Percentiles rank a stretch among this genome's conserved stretches.
Conservation (phyloP, 2,113 vertebrate species). For the Lepisosteus oculatus region DNA sequence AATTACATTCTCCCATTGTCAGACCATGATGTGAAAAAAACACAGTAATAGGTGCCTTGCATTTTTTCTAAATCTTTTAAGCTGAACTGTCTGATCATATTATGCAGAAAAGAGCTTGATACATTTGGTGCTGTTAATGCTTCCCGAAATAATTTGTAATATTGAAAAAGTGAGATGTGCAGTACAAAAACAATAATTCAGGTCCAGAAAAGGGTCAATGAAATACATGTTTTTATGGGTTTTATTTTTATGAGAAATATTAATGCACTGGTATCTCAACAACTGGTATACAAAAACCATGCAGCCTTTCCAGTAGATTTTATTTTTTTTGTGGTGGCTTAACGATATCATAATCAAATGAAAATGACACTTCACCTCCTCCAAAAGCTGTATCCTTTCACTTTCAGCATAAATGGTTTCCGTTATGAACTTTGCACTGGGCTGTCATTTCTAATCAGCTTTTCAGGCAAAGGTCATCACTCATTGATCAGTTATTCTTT, state of each 20-base stretch:
- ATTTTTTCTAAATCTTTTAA: too few relatives aligned
- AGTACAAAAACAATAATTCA: constrained; percentile 26
- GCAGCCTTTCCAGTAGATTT: constrained; percentile 42
- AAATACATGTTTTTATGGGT: constrained; percentile 35
- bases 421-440: constrained; percentile 70
- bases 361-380: constrained; percentile 61
- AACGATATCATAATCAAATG: constrained; percentile 57
- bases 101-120: constrained; percentile 20
- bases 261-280: constrained; percentile 40
- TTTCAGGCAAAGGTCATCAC: constrained; percentile 58
- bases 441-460: constrained; percentile 77
- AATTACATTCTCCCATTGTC: too few relatives aligned
- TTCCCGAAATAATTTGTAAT: constrained; percentile 44
- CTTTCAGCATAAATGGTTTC: constrained; percentile 54
- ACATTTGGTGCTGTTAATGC: constrained; percentile 52
- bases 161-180: constrained; percentile 48
- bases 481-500: constrained; percentile 47
- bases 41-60: too few relatives aligned
- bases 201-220: constrained; percentile 38
- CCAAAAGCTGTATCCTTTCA: constrained; percentile 54
- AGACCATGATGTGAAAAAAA: too few relatives aligned
- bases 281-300: not conserved
- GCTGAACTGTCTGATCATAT: not conserved
- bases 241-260: constrained; percentile 49
- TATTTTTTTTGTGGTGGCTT: constrained; percentile 44